Percentiles rank a stretch among this genome's conserved stretches.
Evolutionary conservation across 2,888 invertebrate genomes (phyloP).

Genomic region (Aphidius colemani): DNA sequence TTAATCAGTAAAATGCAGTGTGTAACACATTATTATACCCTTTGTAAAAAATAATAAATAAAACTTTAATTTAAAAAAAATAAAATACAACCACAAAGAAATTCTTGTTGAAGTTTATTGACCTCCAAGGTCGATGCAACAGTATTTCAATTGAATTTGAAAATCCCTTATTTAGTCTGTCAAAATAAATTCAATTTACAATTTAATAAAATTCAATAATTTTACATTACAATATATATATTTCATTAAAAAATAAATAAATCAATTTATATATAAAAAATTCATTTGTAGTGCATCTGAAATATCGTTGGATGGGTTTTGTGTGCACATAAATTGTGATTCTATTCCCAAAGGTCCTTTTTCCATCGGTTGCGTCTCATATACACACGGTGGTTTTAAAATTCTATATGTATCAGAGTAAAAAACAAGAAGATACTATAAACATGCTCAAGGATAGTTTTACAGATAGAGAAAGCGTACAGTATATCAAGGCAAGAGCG

Average conservation of each 20-base stretch:
- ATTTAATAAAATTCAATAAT: neutral
- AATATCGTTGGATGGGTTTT: neutral
- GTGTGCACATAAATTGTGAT: conserved; percentile 20
- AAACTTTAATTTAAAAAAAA: too few species aligned
- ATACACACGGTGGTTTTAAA: too few species aligned
- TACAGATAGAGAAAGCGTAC: too few species aligned
- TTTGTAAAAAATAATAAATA: too few species aligned
- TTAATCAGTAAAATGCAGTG: too few species aligned
- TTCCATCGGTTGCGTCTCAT: neutral
- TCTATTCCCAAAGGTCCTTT: conserved; percentile 16
- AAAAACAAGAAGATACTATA: neutral
- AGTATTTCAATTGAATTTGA: conserved; percentile 11
- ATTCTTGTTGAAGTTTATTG: conserved; percentile 34
- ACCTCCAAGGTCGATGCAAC: conserved; percentile 32
- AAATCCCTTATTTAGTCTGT: too few species aligned
- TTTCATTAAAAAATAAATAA: too few species aligned
- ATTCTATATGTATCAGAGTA: conserved; percentile 1
- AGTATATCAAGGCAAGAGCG: too few species aligned
- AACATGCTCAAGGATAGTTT: too few species aligned
- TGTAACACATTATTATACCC: too few species aligned
- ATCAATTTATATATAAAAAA: too few species aligned
- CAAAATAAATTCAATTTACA: too few species aligned
- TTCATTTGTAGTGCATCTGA: conserved; percentile 14
- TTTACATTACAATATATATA: neutral
- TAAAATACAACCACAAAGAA: conserved; percentile 25